A percentile compares a stretch with the other conserved stretches of the same genome.
phyloP scores from a whole-genome alignment of 2,888 invertebrate species.

The Sisyra nigra region DNA sequence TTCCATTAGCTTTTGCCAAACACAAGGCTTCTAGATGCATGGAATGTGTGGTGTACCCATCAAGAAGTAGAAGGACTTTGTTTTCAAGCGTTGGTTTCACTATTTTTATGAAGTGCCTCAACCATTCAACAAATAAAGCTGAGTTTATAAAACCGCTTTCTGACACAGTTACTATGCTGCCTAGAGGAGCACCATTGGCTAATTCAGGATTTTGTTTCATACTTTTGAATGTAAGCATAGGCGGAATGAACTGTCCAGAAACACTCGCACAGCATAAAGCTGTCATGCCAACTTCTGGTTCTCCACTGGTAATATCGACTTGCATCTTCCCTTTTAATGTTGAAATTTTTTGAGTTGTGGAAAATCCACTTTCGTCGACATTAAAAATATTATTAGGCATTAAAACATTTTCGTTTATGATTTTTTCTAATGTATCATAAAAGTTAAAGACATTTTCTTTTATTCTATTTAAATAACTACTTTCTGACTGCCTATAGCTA shows the following conservation, averaged over 20 bases:
- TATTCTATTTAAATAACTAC: conserved; percentile 12
- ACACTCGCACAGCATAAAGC: conserved; percentile 14
- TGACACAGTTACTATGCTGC: conserved; percentile 10
- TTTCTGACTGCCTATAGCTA: conserved; percentile 13
- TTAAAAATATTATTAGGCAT: conserved; percentile 13
- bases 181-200: conserved; percentile 12
- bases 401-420: conserved; percentile 12
- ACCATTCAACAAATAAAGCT: conserved; percentile 15
- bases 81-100: conserved; percentile 13
- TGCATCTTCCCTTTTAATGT: conserved; percentile 13
- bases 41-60: conserved; percentile 17
- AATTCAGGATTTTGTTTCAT: conserved; percentile 12
- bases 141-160: conserved; percentile 15
- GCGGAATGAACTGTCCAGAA: conserved; percentile 14
- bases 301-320: conserved; percentile 14
- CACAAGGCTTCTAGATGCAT: conserved; percentile 15
- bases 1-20: conserved; percentile 13
- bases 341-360: conserved; percentile 13
- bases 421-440: conserved; percentile 13
- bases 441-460: conserved; percentile 13
- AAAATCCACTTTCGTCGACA: conserved; percentile 14
- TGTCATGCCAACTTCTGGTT: conserved; percentile 14
- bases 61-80: conserved; percentile 16
- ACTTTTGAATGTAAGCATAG: conserved; percentile 16
- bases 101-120: conserved; percentile 20